Evolutionary conservation across 1,140 invertebrate genomes (phyloP), one percentile per base, ranked within the genome.

Genomic region (Chymomyza costata): DNA sequence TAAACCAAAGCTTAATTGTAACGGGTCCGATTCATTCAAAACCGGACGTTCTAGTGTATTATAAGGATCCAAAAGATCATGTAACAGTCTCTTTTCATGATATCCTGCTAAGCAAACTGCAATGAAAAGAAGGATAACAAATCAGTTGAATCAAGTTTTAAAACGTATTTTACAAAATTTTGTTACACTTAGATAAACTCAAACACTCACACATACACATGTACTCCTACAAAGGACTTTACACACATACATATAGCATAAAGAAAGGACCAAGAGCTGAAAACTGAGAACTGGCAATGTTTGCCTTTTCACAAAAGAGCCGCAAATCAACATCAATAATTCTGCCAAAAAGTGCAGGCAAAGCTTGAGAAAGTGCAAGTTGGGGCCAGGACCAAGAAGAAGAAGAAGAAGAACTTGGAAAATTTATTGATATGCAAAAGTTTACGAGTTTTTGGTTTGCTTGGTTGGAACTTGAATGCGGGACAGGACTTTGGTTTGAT

Each of bases 41-140:
- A 99, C 97, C 46, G 98, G 98, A 85, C 98, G 89, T 90, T 99
- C 97, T 87, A 98, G 91, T 78, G 94, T 93, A 90, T 99, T 98
- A 91, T 99, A 99, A 83, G 94, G 90, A 87, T 95, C 93, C 87
- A 99, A 92, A 78, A 98, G 92, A 87, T 95, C 91, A 87, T 96
- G 93, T 86, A 98, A 92, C 83, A 98, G 90, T 87, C 92, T 90
- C 89, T 95, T 95, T 89, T 98, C 96, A 89, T 97, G 94, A 84
- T 92, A 90, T 85, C 96, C 96, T 88, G 94, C 92, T 84, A 91
- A 83, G 85, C 90, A 92, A 85, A 90, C 93, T 95, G 87, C 41
- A 88, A 88, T 43, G 58, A 85, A 39, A 58, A 65, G 30, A 61
- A 39, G 32, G n/a, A 44, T 10, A 18, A 31, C 52, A 7, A 58